Percentiles rank a stretch among this genome's conserved stretches.
Conservation (phyloP, 2,888 invertebrate genomes). For the Drosophila flavopinicola region DNA sequence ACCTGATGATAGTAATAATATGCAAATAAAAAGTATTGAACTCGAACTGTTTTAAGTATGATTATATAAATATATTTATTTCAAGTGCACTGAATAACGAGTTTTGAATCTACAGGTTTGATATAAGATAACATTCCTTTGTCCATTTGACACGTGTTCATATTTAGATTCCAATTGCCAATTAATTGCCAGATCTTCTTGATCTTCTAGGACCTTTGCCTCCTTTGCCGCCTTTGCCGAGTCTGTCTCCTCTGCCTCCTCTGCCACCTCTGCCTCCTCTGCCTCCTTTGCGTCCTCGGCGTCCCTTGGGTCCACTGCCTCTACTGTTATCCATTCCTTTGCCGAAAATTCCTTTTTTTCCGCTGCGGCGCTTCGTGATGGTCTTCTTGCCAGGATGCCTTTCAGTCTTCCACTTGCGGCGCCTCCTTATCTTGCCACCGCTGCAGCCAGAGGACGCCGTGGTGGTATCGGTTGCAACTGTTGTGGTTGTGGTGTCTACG, state of each 20-base stretch:
- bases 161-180: background rate
- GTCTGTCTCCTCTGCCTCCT: background rate
- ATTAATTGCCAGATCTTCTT: background rate
- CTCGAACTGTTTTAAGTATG: too few relatives aligned
- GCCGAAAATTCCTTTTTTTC: background rate
- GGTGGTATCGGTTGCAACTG: background rate
- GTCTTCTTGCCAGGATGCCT: background rate
- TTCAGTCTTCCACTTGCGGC: background rate
- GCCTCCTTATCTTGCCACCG: background rate
- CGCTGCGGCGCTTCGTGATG: background rate
- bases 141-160: background rate
- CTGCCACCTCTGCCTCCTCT: background rate
- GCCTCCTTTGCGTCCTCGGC: too few relatives aligned
- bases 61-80: background rate
- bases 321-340: background rate
- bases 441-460: too few relatives aligned
- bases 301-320: background rate
- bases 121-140: background rate
- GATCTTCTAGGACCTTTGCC: background rate
- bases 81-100: constrained; percentile 1
- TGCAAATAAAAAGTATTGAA: too few relatives aligned
- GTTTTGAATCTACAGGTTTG: background rate
- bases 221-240: too few relatives aligned
- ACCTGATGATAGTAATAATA: too few relatives aligned
- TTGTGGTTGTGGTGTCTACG: background rate